Evolutionary conservation across 2,797 vertebrate species (phyloP).

Genomic region (Microhierax caerulescens): DNA sequence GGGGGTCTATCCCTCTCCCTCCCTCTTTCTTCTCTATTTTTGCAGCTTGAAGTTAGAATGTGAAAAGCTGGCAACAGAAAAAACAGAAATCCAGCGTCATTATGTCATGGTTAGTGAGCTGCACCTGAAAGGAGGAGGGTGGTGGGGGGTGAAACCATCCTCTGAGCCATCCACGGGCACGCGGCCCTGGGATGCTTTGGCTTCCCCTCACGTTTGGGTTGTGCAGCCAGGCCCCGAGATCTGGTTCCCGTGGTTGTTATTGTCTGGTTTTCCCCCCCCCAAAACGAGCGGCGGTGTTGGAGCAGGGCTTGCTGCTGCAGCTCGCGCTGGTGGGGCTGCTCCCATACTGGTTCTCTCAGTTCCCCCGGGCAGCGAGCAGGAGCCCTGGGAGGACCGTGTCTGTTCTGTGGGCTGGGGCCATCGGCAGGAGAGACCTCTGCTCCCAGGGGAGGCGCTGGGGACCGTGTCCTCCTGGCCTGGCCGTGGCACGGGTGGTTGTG

Average conservation of each 20-base stretch:
- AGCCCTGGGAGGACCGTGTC: not conserved
- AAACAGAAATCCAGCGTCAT: constrained; percentile 94
- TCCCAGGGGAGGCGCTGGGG: not conserved
- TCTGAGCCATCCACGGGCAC: not conserved
- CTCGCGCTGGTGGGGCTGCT: not conserved
- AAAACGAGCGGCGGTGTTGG: fast-evolving
- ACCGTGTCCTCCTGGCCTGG: not conserved
- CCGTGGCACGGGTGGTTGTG: fast-evolving
- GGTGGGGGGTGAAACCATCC: not conserved
- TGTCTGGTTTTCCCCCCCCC: not conserved
- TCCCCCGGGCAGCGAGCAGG: fast-evolving
- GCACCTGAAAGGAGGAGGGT: not conserved
- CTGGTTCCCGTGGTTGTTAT: not conserved
- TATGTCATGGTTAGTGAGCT: constrained; percentile 90
- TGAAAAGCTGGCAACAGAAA: constrained; percentile 93
- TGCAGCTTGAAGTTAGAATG: constrained; percentile 92
- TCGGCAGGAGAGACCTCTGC: not conserved
- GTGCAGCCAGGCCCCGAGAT: not conserved
- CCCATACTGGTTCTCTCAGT: fast-evolving
- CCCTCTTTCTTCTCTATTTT: constrained; percentile 31
- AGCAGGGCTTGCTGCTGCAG: not conserved
- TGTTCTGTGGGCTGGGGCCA: fast-evolving
- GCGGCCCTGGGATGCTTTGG: not conserved
- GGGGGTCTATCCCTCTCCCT: not conserved
- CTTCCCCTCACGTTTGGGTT: not conserved